phyloP scores from a whole-genome alignment of 2,888 invertebrate genomes.

The Biston betularia region DNA sequence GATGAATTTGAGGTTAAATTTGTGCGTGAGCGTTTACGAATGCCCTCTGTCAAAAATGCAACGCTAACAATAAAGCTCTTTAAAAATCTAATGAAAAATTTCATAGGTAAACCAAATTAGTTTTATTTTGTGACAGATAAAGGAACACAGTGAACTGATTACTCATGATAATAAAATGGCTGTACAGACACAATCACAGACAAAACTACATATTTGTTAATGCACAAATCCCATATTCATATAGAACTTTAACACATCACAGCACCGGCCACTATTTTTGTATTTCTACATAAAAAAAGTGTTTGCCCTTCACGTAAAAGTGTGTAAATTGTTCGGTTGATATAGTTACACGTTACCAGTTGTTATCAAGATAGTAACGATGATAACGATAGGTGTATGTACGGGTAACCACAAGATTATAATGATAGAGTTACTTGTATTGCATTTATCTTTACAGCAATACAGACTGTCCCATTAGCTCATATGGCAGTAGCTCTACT shows the following conservation, averaged over 20 bases:
- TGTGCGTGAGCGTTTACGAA: too few relatives aligned
- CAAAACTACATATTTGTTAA: conserved; percentile 2
- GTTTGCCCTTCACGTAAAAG: conserved; percentile 7
- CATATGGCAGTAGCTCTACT: too few relatives aligned
- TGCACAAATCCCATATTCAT: not conserved
- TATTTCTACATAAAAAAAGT: conserved; percentile 14
- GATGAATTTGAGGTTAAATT: too few relatives aligned
- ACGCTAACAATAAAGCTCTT: too few relatives aligned
- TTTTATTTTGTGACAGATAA: conserved; percentile 17
- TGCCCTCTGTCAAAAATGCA: too few relatives aligned
- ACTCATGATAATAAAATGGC: too few relatives aligned
- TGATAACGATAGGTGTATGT: conserved; percentile 37
- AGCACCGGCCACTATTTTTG: conserved; percentile 1
- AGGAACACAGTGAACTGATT: not conserved
- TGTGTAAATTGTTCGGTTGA: conserved; percentile 8
- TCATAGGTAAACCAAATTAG: not conserved
- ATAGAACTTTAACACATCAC: conserved; percentile 3
- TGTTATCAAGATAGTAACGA: conserved; percentile 41
- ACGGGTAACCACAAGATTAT: conserved; percentile 20
- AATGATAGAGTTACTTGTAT: conserved; percentile 19
- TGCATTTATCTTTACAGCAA: not conserved
- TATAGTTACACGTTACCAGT: conserved; percentile 34
- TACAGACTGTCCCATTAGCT: too few relatives aligned
- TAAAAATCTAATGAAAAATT: not conserved
- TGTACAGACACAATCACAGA: not conserved